Conservation (phyloP, 2,113 vertebrate species). For the Hydrolagus affinis region DNA sequence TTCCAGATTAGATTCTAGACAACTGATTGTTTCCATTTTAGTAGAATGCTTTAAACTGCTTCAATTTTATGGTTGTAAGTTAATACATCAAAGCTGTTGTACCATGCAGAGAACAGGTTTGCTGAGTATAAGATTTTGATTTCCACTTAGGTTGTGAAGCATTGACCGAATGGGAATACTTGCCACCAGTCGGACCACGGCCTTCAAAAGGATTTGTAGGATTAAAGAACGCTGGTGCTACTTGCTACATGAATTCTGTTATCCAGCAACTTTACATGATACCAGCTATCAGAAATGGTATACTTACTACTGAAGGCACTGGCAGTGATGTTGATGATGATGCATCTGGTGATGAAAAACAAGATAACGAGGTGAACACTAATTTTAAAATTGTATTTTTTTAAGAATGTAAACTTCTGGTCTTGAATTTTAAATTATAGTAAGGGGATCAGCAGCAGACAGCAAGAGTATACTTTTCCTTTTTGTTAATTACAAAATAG, state of each 20-base stretch:
- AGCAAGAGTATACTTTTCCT: not conserved
- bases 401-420: not conserved
- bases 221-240: conserved; percentile 94
- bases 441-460: not conserved
- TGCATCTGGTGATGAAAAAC: conserved; percentile 96
- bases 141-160: conserved; percentile 77
- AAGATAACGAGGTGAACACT: conserved; percentile 84
- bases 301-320: conserved; percentile 93
- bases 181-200: conserved; percentile 90
- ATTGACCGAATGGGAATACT: conserved; percentile 94
- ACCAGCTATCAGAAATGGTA: conserved; percentile 91
- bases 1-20: too few relatives aligned
- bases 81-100: not conserved
- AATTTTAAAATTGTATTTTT: not conserved
- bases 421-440: not conserved
- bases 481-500: not conserved
- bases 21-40: not conserved
- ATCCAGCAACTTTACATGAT: conserved; percentile 99
- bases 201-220: conserved; percentile 97
- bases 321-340: conserved; percentile 96
- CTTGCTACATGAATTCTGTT: conserved; percentile 99
- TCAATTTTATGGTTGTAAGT: not conserved
- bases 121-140: not conserved
- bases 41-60: not conserved
- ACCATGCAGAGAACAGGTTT: not conserved